Conservation (phyloP, 2,888 invertebrate genomes). For the Ditylenchus weischeri region DNA sequence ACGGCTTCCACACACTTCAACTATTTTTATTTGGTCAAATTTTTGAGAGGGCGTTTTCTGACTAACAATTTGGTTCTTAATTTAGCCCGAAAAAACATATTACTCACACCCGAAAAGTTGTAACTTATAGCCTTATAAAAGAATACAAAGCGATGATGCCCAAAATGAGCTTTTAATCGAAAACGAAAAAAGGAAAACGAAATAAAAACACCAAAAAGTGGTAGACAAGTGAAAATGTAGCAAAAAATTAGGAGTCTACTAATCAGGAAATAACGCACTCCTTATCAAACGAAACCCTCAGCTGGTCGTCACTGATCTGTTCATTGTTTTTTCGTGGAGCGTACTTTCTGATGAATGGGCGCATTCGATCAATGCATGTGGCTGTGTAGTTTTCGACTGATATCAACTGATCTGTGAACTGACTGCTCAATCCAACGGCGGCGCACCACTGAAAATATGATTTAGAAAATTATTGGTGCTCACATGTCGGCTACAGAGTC, state of each 20-base stretch:
- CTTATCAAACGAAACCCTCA: slow-evolving; percentile 46
- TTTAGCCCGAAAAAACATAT: background rate
- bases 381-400: slow-evolving; percentile 44
- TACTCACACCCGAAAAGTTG: no score
- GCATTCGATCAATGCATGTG: slow-evolving; percentile 45
- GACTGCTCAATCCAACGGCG: slow-evolving; percentile 47
- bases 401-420: slow-evolving; percentile 44
- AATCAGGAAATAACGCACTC: slow-evolving; percentile 33
- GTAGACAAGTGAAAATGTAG: no score
- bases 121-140: no score
- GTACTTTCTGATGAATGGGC: slow-evolving; percentile 42
- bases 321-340: slow-evolving; percentile 29
- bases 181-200: no score
- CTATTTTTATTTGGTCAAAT: no score
- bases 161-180: no score
- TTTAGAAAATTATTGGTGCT: no score
- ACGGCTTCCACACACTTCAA: no score
- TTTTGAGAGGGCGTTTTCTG: background rate
- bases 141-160: no score
- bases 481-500: no score
- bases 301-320: slow-evolving; percentile 37
- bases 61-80: slow-evolving; percentile 5
- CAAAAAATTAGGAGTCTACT: no score
- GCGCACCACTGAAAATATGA: slow-evolving; percentile 40
- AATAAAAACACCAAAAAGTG: no score